A percentile compares a stretch with the other conserved stretches of the same genome.
Conservation (phyloP, 1,140 invertebrate species). For the Triops cancriformis region DNA sequence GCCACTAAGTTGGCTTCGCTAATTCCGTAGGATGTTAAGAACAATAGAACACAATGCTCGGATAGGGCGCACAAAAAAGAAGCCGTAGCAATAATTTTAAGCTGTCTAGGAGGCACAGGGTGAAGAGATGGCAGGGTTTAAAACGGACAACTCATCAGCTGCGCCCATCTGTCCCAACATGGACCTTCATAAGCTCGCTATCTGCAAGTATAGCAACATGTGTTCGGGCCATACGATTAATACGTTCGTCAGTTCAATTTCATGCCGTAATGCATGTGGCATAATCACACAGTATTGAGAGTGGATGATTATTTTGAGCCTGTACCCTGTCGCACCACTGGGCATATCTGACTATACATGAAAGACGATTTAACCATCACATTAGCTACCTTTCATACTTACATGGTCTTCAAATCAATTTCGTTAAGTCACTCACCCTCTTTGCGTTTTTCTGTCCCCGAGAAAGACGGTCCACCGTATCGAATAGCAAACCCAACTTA, state of each 20-base stretch:
- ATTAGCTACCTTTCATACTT: no score
- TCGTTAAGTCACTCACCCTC: no score
- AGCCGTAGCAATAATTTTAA: background rate
- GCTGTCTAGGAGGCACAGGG: background rate
- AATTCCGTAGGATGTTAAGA: no score
- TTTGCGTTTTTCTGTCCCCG: no score
- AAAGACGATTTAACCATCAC: background rate
- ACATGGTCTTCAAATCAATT: no score
- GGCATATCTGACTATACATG: background rate
- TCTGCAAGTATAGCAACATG: constrained; percentile 9
- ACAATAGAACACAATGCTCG: no score
- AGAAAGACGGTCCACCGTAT: no score
- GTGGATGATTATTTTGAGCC: background rate
- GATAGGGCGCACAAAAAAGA: background rate
- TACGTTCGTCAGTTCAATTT: background rate
- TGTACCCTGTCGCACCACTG: background rate
- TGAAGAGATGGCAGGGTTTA: background rate
- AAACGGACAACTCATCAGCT: constrained; percentile 5
- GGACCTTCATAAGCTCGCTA: background rate
- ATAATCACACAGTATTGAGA: background rate
- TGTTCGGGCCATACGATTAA: background rate
- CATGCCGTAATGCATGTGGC: background rate
- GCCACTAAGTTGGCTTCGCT: no score
- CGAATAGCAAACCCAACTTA: no score
- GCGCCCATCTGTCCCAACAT: background rate